phyloP scores from a whole-genome alignment of 2,888 invertebrate genomes.

The Ennomos quercinarius region DNA sequence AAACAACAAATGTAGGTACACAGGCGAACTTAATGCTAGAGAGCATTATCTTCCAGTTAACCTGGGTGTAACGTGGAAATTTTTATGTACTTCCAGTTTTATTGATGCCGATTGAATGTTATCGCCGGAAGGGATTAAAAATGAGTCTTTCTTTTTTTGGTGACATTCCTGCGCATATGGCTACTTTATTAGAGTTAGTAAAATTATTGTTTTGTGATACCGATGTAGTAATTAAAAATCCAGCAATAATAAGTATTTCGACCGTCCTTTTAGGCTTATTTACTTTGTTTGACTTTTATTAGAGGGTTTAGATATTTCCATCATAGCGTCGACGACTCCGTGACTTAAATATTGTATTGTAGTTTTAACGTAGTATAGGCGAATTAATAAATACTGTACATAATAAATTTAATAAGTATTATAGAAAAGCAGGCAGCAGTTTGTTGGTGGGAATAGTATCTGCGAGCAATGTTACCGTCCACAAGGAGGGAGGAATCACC shows the following conservation, averaged over 20 bases:
- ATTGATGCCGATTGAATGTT: not conserved
- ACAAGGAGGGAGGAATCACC: not conserved
- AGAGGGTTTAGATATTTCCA: slow-evolving; percentile 2
- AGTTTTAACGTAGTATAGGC: slow-evolving; percentile 11
- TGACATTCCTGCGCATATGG: slow-evolving; percentile 28
- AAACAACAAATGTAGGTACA: no score
- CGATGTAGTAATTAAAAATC: slow-evolving; percentile 21
- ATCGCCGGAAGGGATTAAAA: slow-evolving; percentile 12
- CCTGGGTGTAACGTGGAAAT: no score
- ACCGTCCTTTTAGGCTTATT: slow-evolving; percentile 29
- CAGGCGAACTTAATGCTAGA: no score
- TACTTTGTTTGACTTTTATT: slow-evolving; percentile 1
- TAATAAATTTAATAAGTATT: slow-evolving; percentile 23
- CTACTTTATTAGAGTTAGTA: slow-evolving; percentile 3
- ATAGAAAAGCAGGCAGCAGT: slow-evolving; percentile 22
- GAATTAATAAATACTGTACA: slow-evolving; percentile 29
- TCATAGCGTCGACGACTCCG: slow-evolving; percentile 4
- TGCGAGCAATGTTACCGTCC: slow-evolving; percentile 32
- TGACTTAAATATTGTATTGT: slow-evolving; percentile 18
- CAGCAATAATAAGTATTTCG: slow-evolving; percentile 32
- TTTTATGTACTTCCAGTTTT: no score
- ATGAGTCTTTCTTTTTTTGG: slow-evolving; percentile 30
- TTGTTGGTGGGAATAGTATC: slow-evolving; percentile 10
- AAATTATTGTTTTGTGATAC: slow-evolving; percentile 29
- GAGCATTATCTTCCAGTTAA: no score